Base-by-base conservation (phyloP, 92 coral and sea anemone species). In the Isaurus tuberculatus region DNA sequence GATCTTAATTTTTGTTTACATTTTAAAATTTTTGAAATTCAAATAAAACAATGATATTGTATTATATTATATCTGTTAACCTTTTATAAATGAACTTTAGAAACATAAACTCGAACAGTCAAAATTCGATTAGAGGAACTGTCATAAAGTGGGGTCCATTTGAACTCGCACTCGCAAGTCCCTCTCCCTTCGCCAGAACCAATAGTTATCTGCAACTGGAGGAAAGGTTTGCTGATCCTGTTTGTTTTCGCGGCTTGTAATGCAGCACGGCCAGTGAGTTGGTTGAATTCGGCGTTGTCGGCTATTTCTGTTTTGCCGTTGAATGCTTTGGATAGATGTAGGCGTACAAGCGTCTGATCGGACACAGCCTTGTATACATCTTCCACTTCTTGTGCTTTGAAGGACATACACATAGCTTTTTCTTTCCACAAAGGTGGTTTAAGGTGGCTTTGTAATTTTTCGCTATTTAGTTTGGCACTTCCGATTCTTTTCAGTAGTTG, bases 191-290 rank as follows among this genome's bases (percentile, higher is more conserved):
- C 80, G 32, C 80, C 80, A 29, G 10, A 23, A 32, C 64, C 31
- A 48, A 74, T 74, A 40, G 32, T 74, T 26, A 74, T 74, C 61
- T 46, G 36, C n/a, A 65, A 74, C 36, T 34, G 32, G 42, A 74
- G 60, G 26, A 31, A 48, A 27, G 80, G 86, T 42, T 68, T 64
- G 78, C 30, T 34, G 27, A 15, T 69, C 25, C 73, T 25, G 6
- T 72, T 73, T 60, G 37, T 22, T 58, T 89, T 89, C 4, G 92
- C 92, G 72, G 86, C 89, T 61, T 89, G 61, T 16, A 89, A 81
- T 22, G 89, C 92, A 28, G 79, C 89, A 53, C 79, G 58, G 34
- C 92, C 92, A 40, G 72, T 79, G n/a, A 80, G 84, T 65, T 73
- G 86, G 8, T 67, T 8, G 44, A 44, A 44, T 4, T 30, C 29